A percentile compares a stretch with the other conserved stretches of the same genome.
Evolutionary conservation across 2,888 invertebrate species (phyloP).

Genomic region (Drosophila rellima): DNA sequence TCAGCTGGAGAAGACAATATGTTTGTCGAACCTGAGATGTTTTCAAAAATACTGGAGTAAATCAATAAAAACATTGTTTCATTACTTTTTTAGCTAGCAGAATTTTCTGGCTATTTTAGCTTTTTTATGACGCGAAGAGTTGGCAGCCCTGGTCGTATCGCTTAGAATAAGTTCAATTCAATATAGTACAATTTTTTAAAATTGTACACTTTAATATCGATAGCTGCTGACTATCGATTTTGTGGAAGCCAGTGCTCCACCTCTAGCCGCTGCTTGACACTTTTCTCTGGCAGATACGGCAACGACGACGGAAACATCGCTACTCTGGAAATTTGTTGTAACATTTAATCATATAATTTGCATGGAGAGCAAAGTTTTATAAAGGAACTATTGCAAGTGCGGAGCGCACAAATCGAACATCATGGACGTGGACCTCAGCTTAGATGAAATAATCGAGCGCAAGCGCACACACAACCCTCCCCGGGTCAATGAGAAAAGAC

Average conservation of each 20-base stretch:
- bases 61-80: too few relatives aligned
- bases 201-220: neutral
- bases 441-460: slow-evolving; percentile 70
- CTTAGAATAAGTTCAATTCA: too few relatives aligned
- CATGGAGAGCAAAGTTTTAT: neutral
- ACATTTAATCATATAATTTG: neutral
- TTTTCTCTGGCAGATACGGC: slow-evolving; percentile 1
- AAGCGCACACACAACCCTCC: slow-evolving; percentile 50
- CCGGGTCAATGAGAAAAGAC: slow-evolving; percentile 54
- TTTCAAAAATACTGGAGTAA: too few relatives aligned
- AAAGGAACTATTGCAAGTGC: slow-evolving; percentile 6
- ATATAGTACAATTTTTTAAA: too few relatives aligned
- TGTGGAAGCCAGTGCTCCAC: neutral
- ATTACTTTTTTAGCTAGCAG: too few relatives aligned
- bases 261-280: slow-evolving; percentile 18
- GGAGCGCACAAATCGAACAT: slow-evolving; percentile 8
- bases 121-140: too few relatives aligned
- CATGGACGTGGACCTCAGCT: slow-evolving; percentile 63
- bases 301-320: neutral
- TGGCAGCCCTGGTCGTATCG: too few relatives aligned
- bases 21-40: too few relatives aligned
- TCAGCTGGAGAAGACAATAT: too few relatives aligned
- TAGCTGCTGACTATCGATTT: slow-evolving; percentile 21
- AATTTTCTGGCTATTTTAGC: too few relatives aligned
- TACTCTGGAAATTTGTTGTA: neutral